Evolutionary conservation across 2,797 vertebrate species (phyloP).

Genomic region (Rhyacichthys aspro): DNA sequence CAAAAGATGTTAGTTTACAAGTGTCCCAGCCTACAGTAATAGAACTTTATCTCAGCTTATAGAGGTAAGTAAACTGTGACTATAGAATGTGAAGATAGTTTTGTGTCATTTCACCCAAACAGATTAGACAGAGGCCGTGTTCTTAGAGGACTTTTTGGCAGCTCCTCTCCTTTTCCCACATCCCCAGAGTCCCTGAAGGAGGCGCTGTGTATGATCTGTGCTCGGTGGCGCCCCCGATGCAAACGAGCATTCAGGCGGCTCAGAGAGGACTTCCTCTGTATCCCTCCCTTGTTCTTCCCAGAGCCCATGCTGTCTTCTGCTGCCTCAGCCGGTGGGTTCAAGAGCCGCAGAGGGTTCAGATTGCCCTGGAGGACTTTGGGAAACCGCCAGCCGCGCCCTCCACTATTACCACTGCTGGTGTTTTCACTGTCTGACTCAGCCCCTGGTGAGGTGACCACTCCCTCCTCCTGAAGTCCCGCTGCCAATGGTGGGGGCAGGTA

Average conservation of each 20-base stretch:
- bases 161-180: slow-evolving; percentile 80
- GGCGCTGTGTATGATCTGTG: slow-evolving; percentile 94
- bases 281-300: slow-evolving; percentile 80
- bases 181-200: slow-evolving; percentile 86
- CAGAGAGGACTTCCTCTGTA: slow-evolving; percentile 85
- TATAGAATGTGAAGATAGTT: slow-evolving; percentile 8
- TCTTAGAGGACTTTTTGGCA: slow-evolving; percentile 83
- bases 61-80: slow-evolving; percentile 30
- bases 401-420: slow-evolving; percentile 50
- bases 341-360: slow-evolving; percentile 85
- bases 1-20: background rate
- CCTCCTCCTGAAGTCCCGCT: slow-evolving; percentile 58
- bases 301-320: slow-evolving; percentile 38
- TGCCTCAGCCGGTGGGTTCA: slow-evolving; percentile 76
- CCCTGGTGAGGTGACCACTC: slow-evolving; percentile 66
- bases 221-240: slow-evolving; percentile 89
- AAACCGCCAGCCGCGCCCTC: slow-evolving; percentile 86
- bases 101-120: slow-evolving; percentile 82
- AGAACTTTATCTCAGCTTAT: slow-evolving; percentile 42
- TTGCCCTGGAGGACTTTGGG: slow-evolving; percentile 88
- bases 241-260: slow-evolving; percentile 87
- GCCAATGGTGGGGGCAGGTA: slow-evolving; percentile 81
- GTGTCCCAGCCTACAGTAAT: slow-evolving; percentile 10
- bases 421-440: slow-evolving; percentile 64
- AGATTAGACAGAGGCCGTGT: slow-evolving; percentile 92